phyloP scores from a whole-genome alignment of 2,797 vertebrate genomes.

The Sebastes trivittatus region DNA sequence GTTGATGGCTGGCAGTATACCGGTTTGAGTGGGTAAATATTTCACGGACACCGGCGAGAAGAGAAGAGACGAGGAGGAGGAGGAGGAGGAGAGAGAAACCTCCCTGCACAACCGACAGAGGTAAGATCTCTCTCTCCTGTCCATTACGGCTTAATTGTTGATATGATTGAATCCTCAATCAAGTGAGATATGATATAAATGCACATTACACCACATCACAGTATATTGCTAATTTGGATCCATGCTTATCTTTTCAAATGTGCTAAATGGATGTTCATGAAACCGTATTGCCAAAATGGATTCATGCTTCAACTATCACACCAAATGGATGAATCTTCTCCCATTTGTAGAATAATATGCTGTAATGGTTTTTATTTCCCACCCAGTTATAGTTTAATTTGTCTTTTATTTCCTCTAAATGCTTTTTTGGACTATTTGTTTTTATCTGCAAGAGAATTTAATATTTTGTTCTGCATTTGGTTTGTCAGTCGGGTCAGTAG shows the following conservation, averaged over 20 bases:
- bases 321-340: constrained; percentile 3
- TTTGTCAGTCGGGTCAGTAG: constrained; percentile 11
- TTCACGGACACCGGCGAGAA: constrained; percentile 55
- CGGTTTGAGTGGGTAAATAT: constrained; percentile 78
- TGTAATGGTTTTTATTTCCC: constrained; percentile 31
- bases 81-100: constrained; percentile 57
- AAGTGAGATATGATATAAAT: constrained; percentile 15
- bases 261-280: constrained; percentile 2
- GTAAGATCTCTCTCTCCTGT: constrained; percentile 62
- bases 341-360: constrained; percentile 19
- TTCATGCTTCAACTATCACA: constrained; percentile 22
- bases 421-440: background rate
- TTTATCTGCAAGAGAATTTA: background rate
- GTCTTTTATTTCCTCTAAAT: background rate
- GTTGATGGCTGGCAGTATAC: constrained; percentile 60
- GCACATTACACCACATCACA: background rate
- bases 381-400: background rate
- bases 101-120: constrained; percentile 63
- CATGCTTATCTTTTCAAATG: constrained; percentile 14
- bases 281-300: constrained; percentile 6
- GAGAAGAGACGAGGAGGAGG: constrained; percentile 56
- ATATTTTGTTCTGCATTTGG: background rate
- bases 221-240: background rate
- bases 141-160: constrained; percentile 19
- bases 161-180: constrained; percentile 18